Conservation (phyloP, 2,113 vertebrate species). For the Pyxicephalus adspersus region DNA sequence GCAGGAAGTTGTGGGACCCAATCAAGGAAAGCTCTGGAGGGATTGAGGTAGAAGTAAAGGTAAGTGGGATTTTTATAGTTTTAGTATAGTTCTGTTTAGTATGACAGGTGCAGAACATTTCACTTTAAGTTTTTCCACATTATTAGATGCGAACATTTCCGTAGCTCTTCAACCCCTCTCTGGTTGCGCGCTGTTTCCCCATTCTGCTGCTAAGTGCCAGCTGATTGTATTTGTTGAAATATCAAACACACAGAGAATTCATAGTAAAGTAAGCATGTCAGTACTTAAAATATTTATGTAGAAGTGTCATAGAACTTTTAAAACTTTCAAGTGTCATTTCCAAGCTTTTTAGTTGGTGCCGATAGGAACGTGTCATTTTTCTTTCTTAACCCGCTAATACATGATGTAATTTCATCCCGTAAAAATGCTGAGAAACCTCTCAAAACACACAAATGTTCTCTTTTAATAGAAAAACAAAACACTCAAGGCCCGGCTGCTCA, state of each 20-base stretch:
- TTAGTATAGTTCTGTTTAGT: too few species aligned
- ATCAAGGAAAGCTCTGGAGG: too few species aligned
- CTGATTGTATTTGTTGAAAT: neutral
- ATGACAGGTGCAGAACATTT: too few species aligned
- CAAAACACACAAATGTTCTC: conserved; percentile 17
- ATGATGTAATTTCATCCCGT: conserved; percentile 30
- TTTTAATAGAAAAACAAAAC: conserved; percentile 8
- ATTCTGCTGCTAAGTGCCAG: neutral
- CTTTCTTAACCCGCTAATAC: neutral
- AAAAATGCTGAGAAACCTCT: neutral
- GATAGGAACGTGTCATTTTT: neutral
- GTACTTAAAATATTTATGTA: neutral
- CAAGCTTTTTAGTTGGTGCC: neutral
- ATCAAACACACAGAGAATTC: neutral
- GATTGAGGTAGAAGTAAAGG: too few species aligned
- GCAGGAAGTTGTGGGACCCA: too few species aligned
- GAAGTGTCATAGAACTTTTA: neutral
- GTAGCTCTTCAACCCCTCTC: too few species aligned
- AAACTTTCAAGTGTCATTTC: neutral
- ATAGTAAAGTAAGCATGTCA: neutral
- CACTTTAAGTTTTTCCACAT: too few species aligned
- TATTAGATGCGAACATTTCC: too few species aligned
- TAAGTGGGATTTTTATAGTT: too few species aligned
- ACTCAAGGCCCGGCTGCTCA: neutral
- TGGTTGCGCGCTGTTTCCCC: neutral